These are phyloP conservation scores for Myotis vivesi DNA, from an alignment of 2,797 vertebrate genomes.

Conservation along the genomic window DNA sequence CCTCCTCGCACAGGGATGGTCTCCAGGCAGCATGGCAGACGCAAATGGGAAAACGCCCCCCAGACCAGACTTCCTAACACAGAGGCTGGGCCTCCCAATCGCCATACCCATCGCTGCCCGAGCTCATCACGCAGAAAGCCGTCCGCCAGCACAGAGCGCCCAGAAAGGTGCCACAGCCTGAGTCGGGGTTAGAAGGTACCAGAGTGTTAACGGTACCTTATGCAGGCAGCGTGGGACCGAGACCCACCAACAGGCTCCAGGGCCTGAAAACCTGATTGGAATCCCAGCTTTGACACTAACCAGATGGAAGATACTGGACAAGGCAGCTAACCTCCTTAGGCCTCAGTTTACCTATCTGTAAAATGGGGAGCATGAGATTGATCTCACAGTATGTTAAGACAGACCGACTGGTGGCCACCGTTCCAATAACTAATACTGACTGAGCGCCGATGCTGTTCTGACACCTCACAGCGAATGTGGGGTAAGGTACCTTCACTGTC, in stretches of 20 bases:
- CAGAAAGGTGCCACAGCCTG: neutral
- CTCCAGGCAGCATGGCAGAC: neutral
- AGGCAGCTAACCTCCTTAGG: neutral
- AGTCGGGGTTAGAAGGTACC: neutral
- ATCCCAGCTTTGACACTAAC: neutral
- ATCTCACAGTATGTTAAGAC: neutral
- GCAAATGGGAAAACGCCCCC: neutral
- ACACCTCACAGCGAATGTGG: neutral
- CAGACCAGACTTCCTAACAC: neutral
- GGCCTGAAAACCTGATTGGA: neutral
- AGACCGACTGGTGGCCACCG: neutral
- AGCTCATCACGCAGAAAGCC: neutral
- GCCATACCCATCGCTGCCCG: neutral
- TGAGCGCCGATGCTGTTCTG: rapidly evolving
- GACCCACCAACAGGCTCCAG: neutral
- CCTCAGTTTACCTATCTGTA: conserved; percentile 1
- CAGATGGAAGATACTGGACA: neutral
- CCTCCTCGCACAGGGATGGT: rapidly evolving
- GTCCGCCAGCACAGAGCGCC: neutral
- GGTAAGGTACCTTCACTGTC: too few relatives aligned
- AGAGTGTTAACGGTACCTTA: neutral
- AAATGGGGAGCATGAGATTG: neutral
- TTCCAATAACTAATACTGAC: too few relatives aligned
- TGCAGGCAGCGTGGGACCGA: neutral
- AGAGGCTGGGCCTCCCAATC: neutral